Evolutionary conservation across 2,113 vertebrate genomes (phyloP).

Genomic region (Cygnus atratus): DNA sequence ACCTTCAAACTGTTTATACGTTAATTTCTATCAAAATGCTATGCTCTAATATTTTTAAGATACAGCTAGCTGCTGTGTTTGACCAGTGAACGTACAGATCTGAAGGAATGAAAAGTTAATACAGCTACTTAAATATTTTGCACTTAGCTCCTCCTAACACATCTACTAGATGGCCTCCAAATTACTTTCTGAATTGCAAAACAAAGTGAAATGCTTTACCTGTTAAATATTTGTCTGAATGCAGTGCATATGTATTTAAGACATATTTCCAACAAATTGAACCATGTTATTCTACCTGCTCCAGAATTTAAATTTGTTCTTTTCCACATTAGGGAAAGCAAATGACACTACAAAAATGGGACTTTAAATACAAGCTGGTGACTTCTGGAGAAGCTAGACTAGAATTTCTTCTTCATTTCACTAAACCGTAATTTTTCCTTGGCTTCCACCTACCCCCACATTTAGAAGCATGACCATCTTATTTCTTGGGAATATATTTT

Average conservation of each 20-base stretch:
- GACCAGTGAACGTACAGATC: not conserved
- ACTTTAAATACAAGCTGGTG: not conserved
- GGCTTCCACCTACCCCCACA: not conserved
- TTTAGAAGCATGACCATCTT: not conserved
- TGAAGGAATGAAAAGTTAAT: not conserved
- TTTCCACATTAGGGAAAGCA: not conserved
- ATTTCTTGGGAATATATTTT: not conserved
- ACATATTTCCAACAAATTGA: not conserved
- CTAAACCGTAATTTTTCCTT: not conserved
- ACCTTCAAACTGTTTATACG: not conserved
- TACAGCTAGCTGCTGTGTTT: not conserved
- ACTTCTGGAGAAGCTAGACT: not conserved
- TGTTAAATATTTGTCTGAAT: not conserved
- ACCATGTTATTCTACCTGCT: not conserved
- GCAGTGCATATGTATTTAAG: not conserved
- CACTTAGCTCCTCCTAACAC: not conserved
- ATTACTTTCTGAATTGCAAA: not conserved
- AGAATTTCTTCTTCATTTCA: not conserved
- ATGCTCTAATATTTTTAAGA: not conserved
- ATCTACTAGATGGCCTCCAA: not conserved
- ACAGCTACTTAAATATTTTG: no score
- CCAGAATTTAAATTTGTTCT: not conserved
- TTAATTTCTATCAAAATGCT: constrained; percentile 1
- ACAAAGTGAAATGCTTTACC: not conserved
- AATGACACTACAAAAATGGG: not conserved